Evolutionary conservation across 1,140 invertebrate genomes (phyloP).

Genomic region (Leptinotarsa lineolata): DNA sequence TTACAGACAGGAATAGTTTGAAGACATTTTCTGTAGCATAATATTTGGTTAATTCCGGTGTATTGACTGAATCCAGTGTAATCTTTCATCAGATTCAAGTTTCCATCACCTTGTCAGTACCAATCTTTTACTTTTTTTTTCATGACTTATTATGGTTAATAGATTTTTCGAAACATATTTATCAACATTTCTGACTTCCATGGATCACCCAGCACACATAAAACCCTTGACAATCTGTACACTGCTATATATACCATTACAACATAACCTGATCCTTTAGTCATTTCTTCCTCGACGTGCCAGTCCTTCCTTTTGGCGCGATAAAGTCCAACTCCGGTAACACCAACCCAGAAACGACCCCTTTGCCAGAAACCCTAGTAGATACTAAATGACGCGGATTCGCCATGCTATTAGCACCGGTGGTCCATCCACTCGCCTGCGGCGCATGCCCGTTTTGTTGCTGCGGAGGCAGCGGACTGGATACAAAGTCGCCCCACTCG

Average conservation of each 20-base stretch:
- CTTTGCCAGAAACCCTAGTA: slow-evolving; percentile 35
- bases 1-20: no score
- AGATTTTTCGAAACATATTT: neutral
- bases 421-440: slow-evolving; percentile 29
- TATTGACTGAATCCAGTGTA: neutral
- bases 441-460: slow-evolving; percentile 1
- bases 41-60: no score
- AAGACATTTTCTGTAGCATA: no score
- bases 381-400: slow-evolving; percentile 43
- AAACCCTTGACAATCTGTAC: neutral
- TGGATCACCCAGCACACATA: neutral
- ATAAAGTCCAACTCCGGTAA: slow-evolving; percentile 60
- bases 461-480: slow-evolving; percentile 37
- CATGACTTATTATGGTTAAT: no score
- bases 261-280: slow-evolving; percentile 52
- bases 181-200: neutral
- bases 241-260: slow-evolving; percentile 30
- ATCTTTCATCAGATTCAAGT: neutral
- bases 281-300: slow-evolving; percentile 47
- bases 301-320: slow-evolving; percentile 51
- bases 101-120: neutral
- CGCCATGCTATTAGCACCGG: slow-evolving; percentile 44
- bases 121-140: no score
- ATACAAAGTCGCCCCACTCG: slow-evolving; percentile 69
- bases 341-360: slow-evolving; percentile 55